phyloP scores from a whole-genome alignment of 2,888 invertebrate species.

The Nemurella pictetii region DNA sequence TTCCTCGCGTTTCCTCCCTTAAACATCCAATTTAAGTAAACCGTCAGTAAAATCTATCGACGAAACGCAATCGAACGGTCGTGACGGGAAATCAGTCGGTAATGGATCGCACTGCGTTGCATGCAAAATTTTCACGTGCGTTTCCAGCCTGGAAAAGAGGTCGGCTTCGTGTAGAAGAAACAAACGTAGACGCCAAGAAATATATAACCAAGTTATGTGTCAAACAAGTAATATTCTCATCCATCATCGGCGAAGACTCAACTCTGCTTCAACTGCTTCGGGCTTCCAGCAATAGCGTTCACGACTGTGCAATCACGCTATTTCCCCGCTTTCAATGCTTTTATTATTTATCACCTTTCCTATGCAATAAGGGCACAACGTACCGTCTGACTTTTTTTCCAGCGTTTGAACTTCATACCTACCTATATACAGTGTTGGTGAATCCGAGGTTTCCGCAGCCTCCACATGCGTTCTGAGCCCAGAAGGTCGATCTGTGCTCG shows the following conservation, averaged over 20 bases:
- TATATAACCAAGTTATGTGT: constrained; percentile 13
- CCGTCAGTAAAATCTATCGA: background rate
- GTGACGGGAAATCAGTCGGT: background rate
- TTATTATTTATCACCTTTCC: constrained; percentile 1
- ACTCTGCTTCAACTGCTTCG: background rate
- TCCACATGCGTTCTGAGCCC: background rate
- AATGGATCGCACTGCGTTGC: background rate
- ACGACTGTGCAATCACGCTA: constrained; percentile 16
- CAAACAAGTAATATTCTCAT: constrained; percentile 18
- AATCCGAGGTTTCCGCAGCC: background rate
- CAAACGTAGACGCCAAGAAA: background rate
- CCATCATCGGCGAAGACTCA: constrained; percentile 5
- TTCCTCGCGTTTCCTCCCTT: background rate
- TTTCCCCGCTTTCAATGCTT: constrained; percentile 11
- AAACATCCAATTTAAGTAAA: background rate
- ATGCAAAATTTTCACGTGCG: background rate
- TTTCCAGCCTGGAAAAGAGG: background rate
- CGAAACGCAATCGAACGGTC: background rate
- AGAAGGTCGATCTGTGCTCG: background rate
- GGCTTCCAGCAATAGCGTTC: background rate
- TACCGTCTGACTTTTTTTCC: background rate
- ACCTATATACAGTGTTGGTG: background rate
- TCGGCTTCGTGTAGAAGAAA: background rate
- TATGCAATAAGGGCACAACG: background rate
- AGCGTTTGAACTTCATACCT: too few relatives aligned